These are phyloP conservation scores for Solea solea DNA, from an alignment of 2,113 vertebrate genomes.

Conservation along the genomic window DNA sequence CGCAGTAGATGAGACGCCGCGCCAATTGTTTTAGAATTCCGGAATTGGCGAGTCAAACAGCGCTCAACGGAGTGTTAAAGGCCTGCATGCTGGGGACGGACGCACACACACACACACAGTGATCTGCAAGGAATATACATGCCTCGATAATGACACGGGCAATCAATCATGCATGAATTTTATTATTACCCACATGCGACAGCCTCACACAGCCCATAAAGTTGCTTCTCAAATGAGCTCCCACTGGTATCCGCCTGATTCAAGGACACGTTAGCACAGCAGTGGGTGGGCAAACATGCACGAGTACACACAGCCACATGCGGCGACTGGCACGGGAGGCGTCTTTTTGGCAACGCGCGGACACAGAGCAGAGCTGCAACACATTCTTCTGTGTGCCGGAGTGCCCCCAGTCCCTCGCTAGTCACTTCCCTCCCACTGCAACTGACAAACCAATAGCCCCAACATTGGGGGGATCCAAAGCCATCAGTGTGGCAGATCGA, in stretches of 20 bases:
- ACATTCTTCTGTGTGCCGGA: slow-evolving; percentile 33
- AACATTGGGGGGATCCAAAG: slow-evolving; percentile 34
- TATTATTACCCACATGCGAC: slow-evolving; percentile 17
- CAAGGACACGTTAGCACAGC: slow-evolving; percentile 11
- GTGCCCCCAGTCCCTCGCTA: slow-evolving; percentile 64
- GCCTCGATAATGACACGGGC: slow-evolving; percentile 14
- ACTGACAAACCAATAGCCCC: slow-evolving; percentile 71
- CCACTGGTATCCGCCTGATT: slow-evolving; percentile 18
- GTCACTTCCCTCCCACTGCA: slow-evolving; percentile 71
- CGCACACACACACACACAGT: slow-evolving; percentile 23
- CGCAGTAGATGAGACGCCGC: slow-evolving; percentile 19
- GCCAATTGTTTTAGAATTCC: slow-evolving; percentile 35
- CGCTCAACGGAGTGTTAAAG: slow-evolving; percentile 20
- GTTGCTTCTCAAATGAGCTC: slow-evolving; percentile 36
- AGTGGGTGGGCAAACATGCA: neutral
- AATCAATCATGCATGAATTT: slow-evolving; percentile 31
- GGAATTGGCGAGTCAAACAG: slow-evolving; percentile 34
- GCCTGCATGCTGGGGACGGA: slow-evolving; percentile 9
- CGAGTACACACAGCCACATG: slow-evolving; percentile 5
- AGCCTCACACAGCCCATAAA: slow-evolving; percentile 32
- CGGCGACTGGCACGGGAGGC: slow-evolving; percentile 9
- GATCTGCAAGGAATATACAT: slow-evolving; percentile 20
- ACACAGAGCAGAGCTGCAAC: slow-evolving; percentile 14
- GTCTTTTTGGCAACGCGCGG: slow-evolving; percentile 1
- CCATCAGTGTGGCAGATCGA: neutral